Conservation (phyloP, 2,113 vertebrate genomes). For the Tenrec ecaudatus region DNA sequence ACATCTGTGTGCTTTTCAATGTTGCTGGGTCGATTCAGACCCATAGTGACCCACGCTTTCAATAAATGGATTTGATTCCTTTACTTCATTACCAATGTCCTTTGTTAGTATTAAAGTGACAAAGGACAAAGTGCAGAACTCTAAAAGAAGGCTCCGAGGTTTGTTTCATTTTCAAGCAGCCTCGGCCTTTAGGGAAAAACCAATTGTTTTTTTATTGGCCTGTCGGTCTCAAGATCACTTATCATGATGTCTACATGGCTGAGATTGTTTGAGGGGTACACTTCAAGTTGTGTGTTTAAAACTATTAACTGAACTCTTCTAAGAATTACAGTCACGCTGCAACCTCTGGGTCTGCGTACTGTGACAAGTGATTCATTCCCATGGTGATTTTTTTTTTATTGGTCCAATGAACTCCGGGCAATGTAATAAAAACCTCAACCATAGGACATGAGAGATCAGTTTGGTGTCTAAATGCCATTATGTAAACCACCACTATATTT, state of each 20-base stretch:
- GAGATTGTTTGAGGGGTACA: neutral
- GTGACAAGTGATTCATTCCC: neutral
- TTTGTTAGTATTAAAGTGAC: conserved; percentile 19
- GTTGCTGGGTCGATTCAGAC: neutral
- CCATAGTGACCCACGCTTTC: neutral
- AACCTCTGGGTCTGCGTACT: neutral
- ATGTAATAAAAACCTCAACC: neutral
- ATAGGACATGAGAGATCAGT: neutral
- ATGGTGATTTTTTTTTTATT: neutral
- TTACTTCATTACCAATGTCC: neutral
- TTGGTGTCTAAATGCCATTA: conserved; percentile 1
- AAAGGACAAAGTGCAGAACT: conserved; percentile 6
- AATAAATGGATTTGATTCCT: neutral
- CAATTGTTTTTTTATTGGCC: no score
- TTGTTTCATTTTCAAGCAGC: conserved; percentile 2
- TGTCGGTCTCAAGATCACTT: conserved; percentile 14
- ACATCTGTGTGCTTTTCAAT: neutral
- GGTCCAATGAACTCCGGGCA: neutral
- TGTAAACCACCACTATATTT: neutral
- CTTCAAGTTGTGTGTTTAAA: conserved; percentile 6
- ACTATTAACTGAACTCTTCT: neutral
- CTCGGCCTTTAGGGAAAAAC: neutral
- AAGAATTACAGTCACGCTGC: neutral
- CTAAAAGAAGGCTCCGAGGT: neutral
- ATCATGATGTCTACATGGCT: neutral